These are phyloP conservation scores for Pogonus chalceus DNA, from an alignment of 1,140 invertebrate species.

Conservation along the genomic window DNA sequence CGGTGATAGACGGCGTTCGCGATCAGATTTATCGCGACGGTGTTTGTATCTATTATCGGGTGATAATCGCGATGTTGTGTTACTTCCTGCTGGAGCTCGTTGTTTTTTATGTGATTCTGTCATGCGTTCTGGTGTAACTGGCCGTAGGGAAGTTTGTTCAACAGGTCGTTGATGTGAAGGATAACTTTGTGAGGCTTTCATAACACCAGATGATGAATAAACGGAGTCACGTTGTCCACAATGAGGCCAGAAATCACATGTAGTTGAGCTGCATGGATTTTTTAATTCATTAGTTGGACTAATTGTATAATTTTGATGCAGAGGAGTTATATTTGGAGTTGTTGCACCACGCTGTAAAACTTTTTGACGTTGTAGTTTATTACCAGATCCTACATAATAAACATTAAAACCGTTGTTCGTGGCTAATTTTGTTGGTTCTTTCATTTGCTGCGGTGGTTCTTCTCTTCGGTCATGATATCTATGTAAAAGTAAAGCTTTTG, in stretches of 20 bases:
- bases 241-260: conserved; percentile 48
- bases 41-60: background rate
- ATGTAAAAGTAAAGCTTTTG: conserved; percentile 38
- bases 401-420: conserved; percentile 35
- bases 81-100: background rate
- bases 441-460: conserved; percentile 29
- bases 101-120: conserved; percentile 4
- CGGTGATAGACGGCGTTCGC: background rate
- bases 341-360: conserved; percentile 40
- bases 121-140: conserved; percentile 20
- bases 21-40: background rate
- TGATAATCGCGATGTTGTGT: background rate
- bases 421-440: conserved; percentile 26
- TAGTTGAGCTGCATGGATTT: conserved; percentile 39
- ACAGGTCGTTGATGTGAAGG: conserved; percentile 37
- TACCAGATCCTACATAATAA: conserved; percentile 33
- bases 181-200: conserved; percentile 47
- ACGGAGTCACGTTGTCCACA: conserved; percentile 40
- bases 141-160: conserved; percentile 21
- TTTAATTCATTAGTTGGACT: conserved; percentile 28
- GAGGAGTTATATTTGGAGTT: conserved; percentile 33
- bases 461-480: conserved; percentile 36
- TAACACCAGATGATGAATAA: conserved; percentile 21
- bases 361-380: conserved; percentile 26
- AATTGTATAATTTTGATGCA: conserved; percentile 25